Evolutionary conservation across 2,888 invertebrate species (phyloP), one percentile per base, ranked within the genome.

Genomic region (Cybosia mesomella): DNA sequence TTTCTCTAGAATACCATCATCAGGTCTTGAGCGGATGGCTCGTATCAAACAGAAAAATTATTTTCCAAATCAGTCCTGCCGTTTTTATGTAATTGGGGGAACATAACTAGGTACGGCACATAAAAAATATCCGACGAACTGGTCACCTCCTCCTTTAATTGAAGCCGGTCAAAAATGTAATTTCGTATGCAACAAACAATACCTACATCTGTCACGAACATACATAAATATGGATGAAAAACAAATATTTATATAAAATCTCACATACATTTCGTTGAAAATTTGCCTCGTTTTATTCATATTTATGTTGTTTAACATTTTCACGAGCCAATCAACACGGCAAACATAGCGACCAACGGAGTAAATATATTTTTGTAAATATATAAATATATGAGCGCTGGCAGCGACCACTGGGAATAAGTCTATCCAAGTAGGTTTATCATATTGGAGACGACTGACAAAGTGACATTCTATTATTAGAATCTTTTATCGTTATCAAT

Each of bases 251-350:
- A 53, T 34, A 62, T 32, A 54, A 34, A 49, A 32, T 15, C 2
- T 21, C 21, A 62, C 43, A 60, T 61, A 49, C 15, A 28, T 49
- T 49, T n/a, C n/a, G 13, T 49, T 43, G 28, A 49, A 49, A 49
- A 32, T 49, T 49, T 53, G 8, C 59, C 15, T 24, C 11, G 2
- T 65, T 59, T 57, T 49, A n/a, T 22, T 53, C 11, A 64, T 67
- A 68, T 57, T 65, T n/a, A 9, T 58, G n/a, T 34, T 67, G 67
- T 39, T 39, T 18, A 67, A 61, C 59, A 71, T 64, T 68, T 82
- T 75, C 68, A 76, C 80, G 79, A 65, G 69, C 77, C 85, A 87
- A 87, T 87, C 85, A 87, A 82, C 84, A 74, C 64, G 22, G 70
- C 72, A 84, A 84, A 85, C 74, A 81, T 58, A 57, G 58, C n/a